A percentile compares a stretch with the other conserved stretches of the same genome.
Conservation (phyloP, 2,888 invertebrate species). For the Archips crataeganus region DNA sequence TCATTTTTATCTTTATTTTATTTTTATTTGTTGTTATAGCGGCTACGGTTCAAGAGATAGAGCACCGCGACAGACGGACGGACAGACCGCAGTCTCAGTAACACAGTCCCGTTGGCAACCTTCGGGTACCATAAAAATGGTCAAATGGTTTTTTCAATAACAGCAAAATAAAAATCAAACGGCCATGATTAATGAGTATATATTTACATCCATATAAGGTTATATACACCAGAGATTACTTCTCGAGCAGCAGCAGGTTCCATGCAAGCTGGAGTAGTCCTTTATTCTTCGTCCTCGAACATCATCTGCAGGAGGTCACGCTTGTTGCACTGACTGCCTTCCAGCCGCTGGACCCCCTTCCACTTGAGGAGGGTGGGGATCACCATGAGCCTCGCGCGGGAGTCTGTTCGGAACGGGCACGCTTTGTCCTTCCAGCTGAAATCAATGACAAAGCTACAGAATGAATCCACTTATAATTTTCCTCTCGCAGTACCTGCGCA, state of each 20-base stretch:
- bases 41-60: too few species aligned
- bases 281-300: constrained; percentile 89
- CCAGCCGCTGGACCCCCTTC: constrained; percentile 91
- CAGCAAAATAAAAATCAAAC: background rate
- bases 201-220: constrained; percentile 12
- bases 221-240: background rate
- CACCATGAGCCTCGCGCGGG: constrained; percentile 89
- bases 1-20: too few species aligned
- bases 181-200: background rate
- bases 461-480: too few species aligned
- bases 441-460: constrained; percentile 46
- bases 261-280: background rate
- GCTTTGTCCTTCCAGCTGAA: constrained; percentile 93
- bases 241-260: background rate
- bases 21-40: too few species aligned
- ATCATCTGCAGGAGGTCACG: constrained; percentile 92
- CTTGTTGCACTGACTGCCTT: constrained; percentile 92
- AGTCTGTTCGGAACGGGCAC: constrained; percentile 93
- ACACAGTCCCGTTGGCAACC: too few species aligned
- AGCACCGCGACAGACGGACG: too few species aligned
- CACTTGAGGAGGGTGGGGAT: constrained; percentile 93
- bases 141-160: background rate
- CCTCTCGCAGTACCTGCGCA: too few species aligned
- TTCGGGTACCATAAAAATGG: too few species aligned
- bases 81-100: too few species aligned